Percentiles rank a stretch among this genome's conserved stretches.
Conservation (phyloP, 2,888 invertebrate species). For the Nemapogon koenigi region DNA sequence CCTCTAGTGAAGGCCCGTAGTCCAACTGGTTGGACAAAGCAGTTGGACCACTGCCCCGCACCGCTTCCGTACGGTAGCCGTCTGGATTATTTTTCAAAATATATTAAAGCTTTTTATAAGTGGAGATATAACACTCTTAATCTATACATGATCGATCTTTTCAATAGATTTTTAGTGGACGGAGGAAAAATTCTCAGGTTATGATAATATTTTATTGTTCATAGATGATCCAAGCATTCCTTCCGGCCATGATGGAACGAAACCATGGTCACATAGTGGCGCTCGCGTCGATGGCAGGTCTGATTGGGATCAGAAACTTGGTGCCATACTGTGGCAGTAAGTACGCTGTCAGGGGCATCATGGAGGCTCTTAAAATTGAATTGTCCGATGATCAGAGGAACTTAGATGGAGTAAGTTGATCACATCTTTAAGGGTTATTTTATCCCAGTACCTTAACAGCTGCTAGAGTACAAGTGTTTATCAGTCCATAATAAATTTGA, state of each 20-base stretch:
- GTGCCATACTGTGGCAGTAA: constrained; percentile 85
- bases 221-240: constrained; percentile 75
- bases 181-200: too few species aligned
- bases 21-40: too few species aligned
- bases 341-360: constrained; percentile 81
- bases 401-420: constrained; percentile 38
- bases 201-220: constrained; percentile 12
- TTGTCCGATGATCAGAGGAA: constrained; percentile 60
- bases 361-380: constrained; percentile 82
- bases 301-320: constrained; percentile 72
- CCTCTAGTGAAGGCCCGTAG: too few species aligned
- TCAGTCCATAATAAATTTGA: too few species aligned
- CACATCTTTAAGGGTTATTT: neutral
- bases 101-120: too few species aligned
- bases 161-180: too few species aligned
- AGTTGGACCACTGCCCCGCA: too few species aligned
- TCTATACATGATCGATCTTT: too few species aligned
- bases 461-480: neutral
- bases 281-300: constrained; percentile 77
- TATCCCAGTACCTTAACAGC: too few species aligned
- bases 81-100: too few species aligned
- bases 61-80: too few species aligned
- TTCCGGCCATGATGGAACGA: constrained; percentile 74
- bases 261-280: constrained; percentile 79
- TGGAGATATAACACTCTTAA: too few species aligned